phyloP scores from a whole-genome alignment of 2,888 invertebrate genomes.

The Epirrita christyi region DNA sequence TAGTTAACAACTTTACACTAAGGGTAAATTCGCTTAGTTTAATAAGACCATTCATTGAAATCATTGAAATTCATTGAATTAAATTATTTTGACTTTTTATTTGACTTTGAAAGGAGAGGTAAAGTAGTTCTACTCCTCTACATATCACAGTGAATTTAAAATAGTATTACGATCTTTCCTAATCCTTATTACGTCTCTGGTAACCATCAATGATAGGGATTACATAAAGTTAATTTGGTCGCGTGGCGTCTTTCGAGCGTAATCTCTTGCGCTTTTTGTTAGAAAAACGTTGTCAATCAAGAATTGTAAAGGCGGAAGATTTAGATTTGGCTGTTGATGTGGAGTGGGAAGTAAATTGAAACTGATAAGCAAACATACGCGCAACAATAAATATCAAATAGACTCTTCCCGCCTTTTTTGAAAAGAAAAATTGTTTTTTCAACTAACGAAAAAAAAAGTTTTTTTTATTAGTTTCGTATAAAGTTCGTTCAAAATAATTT shows the following conservation, averaged over 20 bases:
- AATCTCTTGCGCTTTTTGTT: conserved; percentile 49
- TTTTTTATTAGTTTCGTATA: too few relatives aligned
- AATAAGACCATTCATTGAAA: too few relatives aligned
- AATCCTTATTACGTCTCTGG: conserved; percentile 15
- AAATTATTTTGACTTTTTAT: too few relatives aligned
- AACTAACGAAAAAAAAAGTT: too few relatives aligned
- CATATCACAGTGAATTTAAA: not conserved
- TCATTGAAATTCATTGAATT: too few relatives aligned
- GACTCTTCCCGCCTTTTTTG: too few relatives aligned
- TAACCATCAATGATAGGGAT: conserved; percentile 64
- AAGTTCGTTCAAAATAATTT: too few relatives aligned
- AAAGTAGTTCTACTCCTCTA: too few relatives aligned
- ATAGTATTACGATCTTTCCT: not conserved
- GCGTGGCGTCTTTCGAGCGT: conserved; percentile 66
- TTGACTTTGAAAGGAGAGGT: too few relatives aligned
- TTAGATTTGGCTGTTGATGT: conserved; percentile 42
- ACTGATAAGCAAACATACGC: conserved; percentile 32
- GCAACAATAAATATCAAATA: not conserved
- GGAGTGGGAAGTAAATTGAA: conserved; percentile 41
- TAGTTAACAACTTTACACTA: too few relatives aligned
- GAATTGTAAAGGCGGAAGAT: conserved; percentile 53
- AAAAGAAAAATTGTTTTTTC: too few relatives aligned
- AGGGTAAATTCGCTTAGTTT: too few relatives aligned
- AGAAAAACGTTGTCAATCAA: conserved; percentile 64
- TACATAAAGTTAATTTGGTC: conserved; percentile 80